These are phyloP conservation scores for Peromyscus attwateri DNA, from an alignment of 2,797 vertebrate species.

Conservation along the genomic window DNA sequence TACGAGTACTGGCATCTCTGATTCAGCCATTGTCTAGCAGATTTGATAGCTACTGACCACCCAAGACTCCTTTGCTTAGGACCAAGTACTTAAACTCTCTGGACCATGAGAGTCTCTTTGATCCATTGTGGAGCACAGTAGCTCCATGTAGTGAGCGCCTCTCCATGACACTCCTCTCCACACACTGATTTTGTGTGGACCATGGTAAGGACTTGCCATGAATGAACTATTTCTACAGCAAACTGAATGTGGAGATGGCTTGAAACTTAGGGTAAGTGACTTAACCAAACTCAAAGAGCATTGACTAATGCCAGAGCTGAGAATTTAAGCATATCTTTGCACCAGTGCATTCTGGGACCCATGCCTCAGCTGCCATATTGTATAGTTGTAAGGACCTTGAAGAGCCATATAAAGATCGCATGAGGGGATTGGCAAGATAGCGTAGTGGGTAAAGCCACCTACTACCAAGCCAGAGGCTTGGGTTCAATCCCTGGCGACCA, in stretches of 20 bases:
- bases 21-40: neutral
- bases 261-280: neutral
- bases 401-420: neutral
- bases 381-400: neutral
- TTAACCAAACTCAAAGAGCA: neutral
- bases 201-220: neutral
- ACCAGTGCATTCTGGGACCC: neutral
- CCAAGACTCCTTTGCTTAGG: neutral
- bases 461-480: neutral
- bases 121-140: neutral
- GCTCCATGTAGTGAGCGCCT: neutral
- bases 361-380: neutral
- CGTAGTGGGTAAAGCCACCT: neutral
- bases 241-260: neutral
- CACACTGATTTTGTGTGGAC: neutral
- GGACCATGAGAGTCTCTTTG: neutral
- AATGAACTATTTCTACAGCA: constrained; percentile 38
- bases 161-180: neutral
- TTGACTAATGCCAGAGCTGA: neutral
- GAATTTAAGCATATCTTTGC: neutral
- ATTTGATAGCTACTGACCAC: neutral
- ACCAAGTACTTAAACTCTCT: constrained; percentile 34
- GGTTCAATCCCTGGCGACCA: neutral
- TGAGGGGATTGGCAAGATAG: neutral
- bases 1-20: neutral